Base-by-base conservation (phyloP, 2,888 invertebrate species). In the Tineola bisselliella region DNA sequence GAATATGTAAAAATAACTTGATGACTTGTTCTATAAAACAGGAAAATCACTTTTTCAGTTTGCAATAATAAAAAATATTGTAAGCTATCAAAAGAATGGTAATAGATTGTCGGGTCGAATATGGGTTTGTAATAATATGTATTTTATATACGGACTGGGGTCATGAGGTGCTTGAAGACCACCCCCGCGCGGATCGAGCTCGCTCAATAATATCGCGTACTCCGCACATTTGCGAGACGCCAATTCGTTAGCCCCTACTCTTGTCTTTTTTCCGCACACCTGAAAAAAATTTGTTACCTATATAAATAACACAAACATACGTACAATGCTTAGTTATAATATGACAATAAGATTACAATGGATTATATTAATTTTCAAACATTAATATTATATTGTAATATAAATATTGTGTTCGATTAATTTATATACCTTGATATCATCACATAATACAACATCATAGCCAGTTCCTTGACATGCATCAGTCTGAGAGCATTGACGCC, bases 91-190 rank as follows among this genome's bases (percentile, higher is more conserved):
- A 38, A 38, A 38, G 38, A 6, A 6, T 38, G 38, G 10, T 4
- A 25, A 25, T 6, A 38, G 3, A 38, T 38, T 38, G 38, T 38
- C 3, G 10, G 38, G 10, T 38, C 38, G 38, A 57, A 57, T 4
- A 13, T 10, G 25, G n/a, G 38, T 38, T 6, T 4, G 10, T 38
- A 38, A 38, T 12, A 38, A 38, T 38, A n/a, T 38, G 38, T 38
- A 12, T 38, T 25, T 17, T 48, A 10, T 15, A 17, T 48, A 48
- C 48, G n/a, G 13, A 89, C 91, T 90, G 56, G 88, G 81, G 71
- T 93, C 93, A 67, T 93, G 92, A 1, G 91, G 91, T 12, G 92
- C 92, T 77, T 94, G 93, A 63, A 93, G 77, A 0, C 93, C 93
- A 0, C 89, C 87, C n/a, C 91, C 92, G 33, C 88, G 84, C 0